These are phyloP conservation scores for Scaptomyza pallida DNA, from an alignment of 1,140 invertebrate species.

Conservation along the genomic window DNA sequence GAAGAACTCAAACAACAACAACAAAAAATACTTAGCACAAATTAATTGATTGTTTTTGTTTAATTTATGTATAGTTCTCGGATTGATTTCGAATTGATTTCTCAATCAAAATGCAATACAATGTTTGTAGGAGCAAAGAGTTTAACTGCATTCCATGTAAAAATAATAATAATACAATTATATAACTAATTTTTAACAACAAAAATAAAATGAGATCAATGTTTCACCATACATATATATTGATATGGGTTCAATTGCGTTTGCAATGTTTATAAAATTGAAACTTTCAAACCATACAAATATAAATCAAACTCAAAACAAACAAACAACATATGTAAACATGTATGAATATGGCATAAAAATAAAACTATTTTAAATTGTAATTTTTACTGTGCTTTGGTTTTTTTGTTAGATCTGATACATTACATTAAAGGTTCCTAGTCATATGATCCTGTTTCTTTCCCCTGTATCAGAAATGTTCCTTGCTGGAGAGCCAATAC, in stretches of 20 bases:
- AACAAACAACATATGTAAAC: slow-evolving; percentile 73
- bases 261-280: slow-evolving; percentile 45
- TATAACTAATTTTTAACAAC: slow-evolving; percentile 69
- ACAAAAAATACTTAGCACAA: slow-evolving; percentile 73
- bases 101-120: slow-evolving; percentile 54
- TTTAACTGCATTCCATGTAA: slow-evolving; percentile 83
- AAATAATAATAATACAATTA: slow-evolving; percentile 72
- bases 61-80: slow-evolving; percentile 40
- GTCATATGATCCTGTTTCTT: not conserved
- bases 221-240: slow-evolving; percentile 60
- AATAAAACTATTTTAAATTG: slow-evolving; percentile 82
- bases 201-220: too few species aligned
- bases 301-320: slow-evolving; percentile 63
- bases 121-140: slow-evolving; percentile 59
- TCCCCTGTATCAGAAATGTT: slow-evolving; percentile 2
- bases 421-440: not conserved
- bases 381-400: slow-evolving; percentile 14
- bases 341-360: slow-evolving; percentile 76
- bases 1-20: slow-evolving; percentile 22
- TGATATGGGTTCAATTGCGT: slow-evolving; percentile 61
- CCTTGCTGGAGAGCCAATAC: fast-evolving
- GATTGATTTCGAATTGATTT: slow-evolving; percentile 55
- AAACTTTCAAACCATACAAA: slow-evolving; percentile 63
- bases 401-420: not conserved
- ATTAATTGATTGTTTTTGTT: slow-evolving; percentile 67